phyloP scores from a whole-genome alignment of 1,140 invertebrate genomes.

The Ceratoteleas bidentatus region DNA sequence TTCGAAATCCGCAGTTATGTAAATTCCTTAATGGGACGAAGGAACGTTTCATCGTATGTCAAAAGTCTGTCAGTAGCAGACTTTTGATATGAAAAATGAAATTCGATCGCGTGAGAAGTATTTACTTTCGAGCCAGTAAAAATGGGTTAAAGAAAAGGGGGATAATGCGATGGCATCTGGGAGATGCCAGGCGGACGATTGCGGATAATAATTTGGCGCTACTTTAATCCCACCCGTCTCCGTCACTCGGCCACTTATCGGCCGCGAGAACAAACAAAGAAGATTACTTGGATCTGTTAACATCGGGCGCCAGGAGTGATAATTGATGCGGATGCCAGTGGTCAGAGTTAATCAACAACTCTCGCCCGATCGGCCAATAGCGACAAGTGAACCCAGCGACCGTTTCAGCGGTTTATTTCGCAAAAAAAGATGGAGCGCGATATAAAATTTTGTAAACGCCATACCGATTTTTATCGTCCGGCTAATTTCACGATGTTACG shows the following conservation, averaged over 20 bases:
- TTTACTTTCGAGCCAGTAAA: constrained; percentile 1
- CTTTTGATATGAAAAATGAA: too few species aligned
- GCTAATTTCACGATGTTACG: constrained; percentile 25
- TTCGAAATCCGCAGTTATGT: too few species aligned
- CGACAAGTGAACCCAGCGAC: constrained; percentile 13
- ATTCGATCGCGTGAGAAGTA: background rate
- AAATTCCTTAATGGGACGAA: too few species aligned
- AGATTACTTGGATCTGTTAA: constrained; percentile 34
- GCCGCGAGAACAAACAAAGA: constrained; percentile 11
- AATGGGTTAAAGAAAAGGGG: background rate
- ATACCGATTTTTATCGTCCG: constrained; percentile 26
- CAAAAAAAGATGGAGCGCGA: constrained; percentile 25
- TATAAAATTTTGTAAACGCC: constrained; percentile 20
- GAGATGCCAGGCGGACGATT: constrained; percentile 6
- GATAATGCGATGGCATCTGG: background rate
- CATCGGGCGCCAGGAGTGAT: constrained; percentile 34
- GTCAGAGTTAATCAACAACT: constrained; percentile 26
- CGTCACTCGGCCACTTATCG: background rate
- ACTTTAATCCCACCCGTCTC: too few species aligned
- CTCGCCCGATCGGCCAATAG: constrained; percentile 1
- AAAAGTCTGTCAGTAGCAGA: too few species aligned
- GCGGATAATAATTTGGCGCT: constrained; percentile 11
- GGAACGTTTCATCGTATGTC: too few species aligned
- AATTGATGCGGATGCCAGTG: constrained; percentile 13
- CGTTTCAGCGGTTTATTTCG: constrained; percentile 26